A percentile compares a stretch with the other conserved stretches of the same genome.
These are phyloP conservation scores for Passer domesticus DNA, from an alignment of 2,113 vertebrate species.

Conservation along the genomic window DNA sequence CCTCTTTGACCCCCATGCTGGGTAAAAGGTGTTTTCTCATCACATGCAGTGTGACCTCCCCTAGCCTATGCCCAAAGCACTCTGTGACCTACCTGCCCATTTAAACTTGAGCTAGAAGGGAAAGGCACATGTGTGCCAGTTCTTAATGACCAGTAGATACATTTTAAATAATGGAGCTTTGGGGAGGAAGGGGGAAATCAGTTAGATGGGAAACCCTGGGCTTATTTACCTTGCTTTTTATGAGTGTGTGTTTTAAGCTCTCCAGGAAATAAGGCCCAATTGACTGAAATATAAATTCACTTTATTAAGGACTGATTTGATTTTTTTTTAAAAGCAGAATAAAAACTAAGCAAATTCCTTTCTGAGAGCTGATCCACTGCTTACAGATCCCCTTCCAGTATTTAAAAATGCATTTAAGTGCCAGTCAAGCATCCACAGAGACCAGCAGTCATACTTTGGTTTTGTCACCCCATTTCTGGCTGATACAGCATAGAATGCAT, in stretches of 20 bases:
- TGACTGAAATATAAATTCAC: not conserved
- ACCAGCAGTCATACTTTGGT: not conserved
- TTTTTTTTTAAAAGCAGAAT: not conserved
- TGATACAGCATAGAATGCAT: not conserved
- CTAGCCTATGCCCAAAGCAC: not conserved
- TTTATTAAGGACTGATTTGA: not conserved
- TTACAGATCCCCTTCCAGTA: not conserved
- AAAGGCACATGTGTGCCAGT: not conserved
- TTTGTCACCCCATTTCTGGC: not conserved
- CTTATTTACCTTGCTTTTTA: not conserved
- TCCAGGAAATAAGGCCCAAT: not conserved
- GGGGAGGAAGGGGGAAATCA: not conserved
- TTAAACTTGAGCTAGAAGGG: not conserved
- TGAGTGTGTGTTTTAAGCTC: not conserved
- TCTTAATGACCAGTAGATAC: not conserved
- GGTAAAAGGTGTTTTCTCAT: not conserved
- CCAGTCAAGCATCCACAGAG: not conserved
- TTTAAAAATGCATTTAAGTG: not conserved
- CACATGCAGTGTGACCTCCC: fast-evolving
- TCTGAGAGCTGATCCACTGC: not conserved
- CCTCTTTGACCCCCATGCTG: not conserved
- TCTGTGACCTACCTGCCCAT: not conserved
- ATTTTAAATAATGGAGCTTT: not conserved
- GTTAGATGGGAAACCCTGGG: not conserved
- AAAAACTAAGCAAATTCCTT: not conserved